These are phyloP conservation scores for Pseudorasbora parva DNA, from an alignment of 2,113 vertebrate genomes.

Conservation along the genomic window DNA sequence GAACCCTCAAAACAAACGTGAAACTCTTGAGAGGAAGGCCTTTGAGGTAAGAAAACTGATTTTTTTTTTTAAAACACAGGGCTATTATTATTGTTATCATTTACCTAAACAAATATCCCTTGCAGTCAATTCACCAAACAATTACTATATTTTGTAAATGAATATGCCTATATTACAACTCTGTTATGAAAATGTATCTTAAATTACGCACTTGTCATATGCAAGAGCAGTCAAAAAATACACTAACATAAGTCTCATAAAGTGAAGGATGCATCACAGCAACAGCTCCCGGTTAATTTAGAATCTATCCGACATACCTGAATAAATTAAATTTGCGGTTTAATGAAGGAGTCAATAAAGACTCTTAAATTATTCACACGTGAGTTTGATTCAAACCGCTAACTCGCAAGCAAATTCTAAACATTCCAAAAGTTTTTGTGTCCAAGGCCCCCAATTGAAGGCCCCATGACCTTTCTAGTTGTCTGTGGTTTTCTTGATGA, in stretches of 20 bases:
- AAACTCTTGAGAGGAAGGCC: conserved; percentile 39
- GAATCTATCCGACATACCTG: not conserved
- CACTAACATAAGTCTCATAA: too few species aligned
- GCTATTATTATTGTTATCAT: not conserved
- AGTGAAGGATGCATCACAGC: not conserved
- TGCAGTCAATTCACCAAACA: not conserved
- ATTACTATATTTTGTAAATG: not conserved
- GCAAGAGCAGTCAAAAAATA: too few species aligned
- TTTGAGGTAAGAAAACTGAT: conserved; percentile 29
- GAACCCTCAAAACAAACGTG: conserved; percentile 62
- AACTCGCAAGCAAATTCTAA: not conserved
- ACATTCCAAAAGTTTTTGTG: not conserved
- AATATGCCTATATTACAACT: too few species aligned
- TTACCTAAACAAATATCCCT: not conserved
- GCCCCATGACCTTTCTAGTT: not conserved
- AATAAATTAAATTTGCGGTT: not conserved
- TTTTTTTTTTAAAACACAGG: not conserved
- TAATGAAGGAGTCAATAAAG: not conserved
- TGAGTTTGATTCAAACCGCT: not conserved
- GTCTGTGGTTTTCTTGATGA: not conserved
- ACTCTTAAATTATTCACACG: not conserved
- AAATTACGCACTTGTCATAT: not conserved
- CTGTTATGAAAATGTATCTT: not conserved
- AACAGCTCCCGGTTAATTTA: not conserved
- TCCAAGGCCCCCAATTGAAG: not conserved